These are phyloP conservation scores for Catajapyx aquilonaris DNA, from an alignment of 1,140 invertebrate genomes.

Conservation along the genomic window DNA sequence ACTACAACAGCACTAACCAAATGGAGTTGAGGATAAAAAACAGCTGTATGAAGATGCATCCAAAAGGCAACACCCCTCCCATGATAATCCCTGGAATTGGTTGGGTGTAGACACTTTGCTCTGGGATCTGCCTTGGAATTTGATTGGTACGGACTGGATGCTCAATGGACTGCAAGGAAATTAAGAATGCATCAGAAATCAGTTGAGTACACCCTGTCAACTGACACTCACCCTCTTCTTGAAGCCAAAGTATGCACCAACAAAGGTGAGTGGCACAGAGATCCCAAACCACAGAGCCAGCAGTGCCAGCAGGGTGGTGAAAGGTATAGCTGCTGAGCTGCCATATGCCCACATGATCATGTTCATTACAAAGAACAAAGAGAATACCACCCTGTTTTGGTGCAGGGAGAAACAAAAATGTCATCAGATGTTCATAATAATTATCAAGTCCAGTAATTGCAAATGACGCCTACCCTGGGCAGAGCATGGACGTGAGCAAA, in stretches of 20 bases:
- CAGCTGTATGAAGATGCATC: constrained; percentile 97
- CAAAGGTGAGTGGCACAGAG: constrained; percentile 92
- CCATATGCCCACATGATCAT: constrained; percentile 84
- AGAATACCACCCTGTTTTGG: constrained; percentile 63
- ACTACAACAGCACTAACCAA: constrained; percentile 39
- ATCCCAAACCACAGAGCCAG: constrained; percentile 93
- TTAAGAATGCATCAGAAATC: background rate
- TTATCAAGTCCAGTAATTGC: background rate
- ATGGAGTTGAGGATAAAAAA: constrained; percentile 98
- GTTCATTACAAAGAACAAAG: constrained; percentile 90
- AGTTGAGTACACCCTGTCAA: background rate
- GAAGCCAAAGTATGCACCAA: constrained; percentile 96
- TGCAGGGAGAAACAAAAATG: background rate
- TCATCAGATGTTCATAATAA: background rate
- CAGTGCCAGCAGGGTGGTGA: constrained; percentile 91
- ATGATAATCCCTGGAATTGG: constrained; percentile 80
- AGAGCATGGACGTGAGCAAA: constrained; percentile 80
- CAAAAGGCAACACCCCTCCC: constrained; percentile 96
- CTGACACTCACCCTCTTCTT: constrained; percentile 60
- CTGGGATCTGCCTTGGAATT: constrained; percentile 93
- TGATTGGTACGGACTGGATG: constrained; percentile 96
- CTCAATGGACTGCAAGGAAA: constrained; percentile 51
- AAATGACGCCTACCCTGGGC: constrained; percentile 54
- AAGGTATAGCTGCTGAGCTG: constrained; percentile 89
- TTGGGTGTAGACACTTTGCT: constrained; percentile 92